These are phyloP conservation scores for Teleogryllus occipitalis DNA, from an alignment of 1,140 invertebrate species.

Conservation along the genomic window DNA sequence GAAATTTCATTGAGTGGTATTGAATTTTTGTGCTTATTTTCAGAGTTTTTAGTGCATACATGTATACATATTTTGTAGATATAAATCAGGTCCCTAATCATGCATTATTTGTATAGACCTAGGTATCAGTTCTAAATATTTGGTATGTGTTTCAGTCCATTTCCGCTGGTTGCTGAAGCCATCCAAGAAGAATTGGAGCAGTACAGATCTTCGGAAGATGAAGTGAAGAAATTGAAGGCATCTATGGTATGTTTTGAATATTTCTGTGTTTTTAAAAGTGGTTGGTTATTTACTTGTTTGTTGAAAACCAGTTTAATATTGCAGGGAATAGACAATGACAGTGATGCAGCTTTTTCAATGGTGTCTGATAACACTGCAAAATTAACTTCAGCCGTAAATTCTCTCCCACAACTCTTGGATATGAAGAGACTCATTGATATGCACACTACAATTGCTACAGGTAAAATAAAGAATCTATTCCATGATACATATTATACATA, in stretches of 20 bases:
- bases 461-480: slow-evolving; percentile 31
- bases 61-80: too few species aligned
- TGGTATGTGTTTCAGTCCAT: slow-evolving; percentile 57
- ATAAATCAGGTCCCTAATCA: too few species aligned
- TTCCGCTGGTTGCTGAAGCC: slow-evolving; percentile 94
- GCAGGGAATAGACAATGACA: slow-evolving; percentile 65
- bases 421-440: slow-evolving; percentile 96
- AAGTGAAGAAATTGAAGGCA: slow-evolving; percentile 89
- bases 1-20: too few species aligned
- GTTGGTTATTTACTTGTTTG: neutral
- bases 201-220: slow-evolving; percentile 86
- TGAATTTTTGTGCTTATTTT: too few species aligned
- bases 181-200: slow-evolving; percentile 97
- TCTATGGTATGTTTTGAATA: slow-evolving; percentile 58
- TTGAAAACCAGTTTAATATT: neutral
- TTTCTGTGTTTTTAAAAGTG: neutral
- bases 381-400: slow-evolving; percentile 89
- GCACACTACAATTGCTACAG: slow-evolving; percentile 96
- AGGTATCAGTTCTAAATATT: neutral
- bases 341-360: slow-evolving; percentile 65
- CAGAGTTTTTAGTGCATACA: too few species aligned
- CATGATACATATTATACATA: too few species aligned
- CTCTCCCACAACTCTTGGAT: slow-evolving; percentile 90
- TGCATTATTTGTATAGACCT: too few species aligned
- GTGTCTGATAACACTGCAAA: slow-evolving; percentile 90